phyloP scores from a whole-genome alignment of 2,113 vertebrate genomes.

The Muntiacus muntjak region DNA sequence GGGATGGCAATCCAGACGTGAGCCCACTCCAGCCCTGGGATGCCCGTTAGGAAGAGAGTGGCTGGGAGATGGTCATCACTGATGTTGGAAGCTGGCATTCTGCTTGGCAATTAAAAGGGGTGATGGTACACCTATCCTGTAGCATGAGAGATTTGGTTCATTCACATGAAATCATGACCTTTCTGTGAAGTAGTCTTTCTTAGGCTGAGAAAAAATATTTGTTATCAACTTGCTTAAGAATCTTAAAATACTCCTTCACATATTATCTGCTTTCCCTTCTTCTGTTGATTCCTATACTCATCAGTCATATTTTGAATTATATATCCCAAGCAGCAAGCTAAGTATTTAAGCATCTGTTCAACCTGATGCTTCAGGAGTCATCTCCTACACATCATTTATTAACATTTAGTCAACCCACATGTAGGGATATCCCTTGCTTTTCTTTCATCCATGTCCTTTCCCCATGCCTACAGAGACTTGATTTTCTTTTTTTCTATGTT shows the following conservation, averaged over 20 bases:
- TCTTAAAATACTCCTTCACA: not conserved
- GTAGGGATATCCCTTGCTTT: not conserved
- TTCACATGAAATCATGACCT: not conserved
- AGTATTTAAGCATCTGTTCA: not conserved
- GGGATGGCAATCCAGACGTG: constrained; percentile 54
- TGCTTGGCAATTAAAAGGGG: not conserved
- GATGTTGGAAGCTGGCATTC: constrained; percentile 24
- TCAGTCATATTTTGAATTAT: not conserved
- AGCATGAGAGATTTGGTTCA: not conserved
- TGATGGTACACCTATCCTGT: not conserved
- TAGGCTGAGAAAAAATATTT: not conserved
- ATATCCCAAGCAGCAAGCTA: not conserved
- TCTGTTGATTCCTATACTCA: not conserved
- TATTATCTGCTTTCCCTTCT: not conserved
- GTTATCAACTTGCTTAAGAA: not conserved
- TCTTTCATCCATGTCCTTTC: not conserved
- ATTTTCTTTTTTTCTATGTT: not conserved
- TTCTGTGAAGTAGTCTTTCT: not conserved
- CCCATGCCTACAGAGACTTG: not conserved
- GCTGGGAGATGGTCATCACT: not conserved
- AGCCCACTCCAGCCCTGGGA: constrained; percentile 51
- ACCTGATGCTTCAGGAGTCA: not conserved
- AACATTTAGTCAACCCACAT: not conserved
- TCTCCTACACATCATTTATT: not conserved
- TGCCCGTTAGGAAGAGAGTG: constrained; percentile 36